Evolutionary conservation across 64 coral and sea anemone species (phyloP).

Genomic region (Trachythela sp.): DNA sequence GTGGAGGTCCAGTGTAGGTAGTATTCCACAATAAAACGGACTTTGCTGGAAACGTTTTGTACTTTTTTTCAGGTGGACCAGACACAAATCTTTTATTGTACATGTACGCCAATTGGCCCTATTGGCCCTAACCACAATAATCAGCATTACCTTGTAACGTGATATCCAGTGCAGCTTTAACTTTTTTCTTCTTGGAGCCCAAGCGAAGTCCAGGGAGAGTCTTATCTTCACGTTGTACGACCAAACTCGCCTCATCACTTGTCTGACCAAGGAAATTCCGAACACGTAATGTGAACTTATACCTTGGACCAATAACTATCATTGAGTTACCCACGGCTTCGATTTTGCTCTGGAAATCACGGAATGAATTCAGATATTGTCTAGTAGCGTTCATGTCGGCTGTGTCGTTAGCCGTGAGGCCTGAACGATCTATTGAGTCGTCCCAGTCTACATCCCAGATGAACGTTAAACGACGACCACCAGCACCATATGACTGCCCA

Average conservation of each 20-base stretch:
- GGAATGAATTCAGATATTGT: not conserved
- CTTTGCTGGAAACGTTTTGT: no score
- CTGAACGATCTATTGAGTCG: not conserved
- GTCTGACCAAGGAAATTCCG: constrained; percentile 48
- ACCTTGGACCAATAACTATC: constrained; percentile 28
- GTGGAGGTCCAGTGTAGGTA: no score
- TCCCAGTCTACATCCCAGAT: constrained; percentile 45
- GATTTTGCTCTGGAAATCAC: not conserved
- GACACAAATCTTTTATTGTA: no score
- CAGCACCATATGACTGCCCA: constrained; percentile 10
- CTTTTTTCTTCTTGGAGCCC: constrained; percentile 17
- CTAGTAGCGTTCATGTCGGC: constrained; percentile 19
- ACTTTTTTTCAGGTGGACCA: no score
- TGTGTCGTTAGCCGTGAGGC: not conserved
- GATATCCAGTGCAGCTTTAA: constrained; percentile 29
- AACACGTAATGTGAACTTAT: constrained; percentile 51
- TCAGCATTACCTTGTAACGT: constrained; percentile 39
- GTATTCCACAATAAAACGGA: no score
- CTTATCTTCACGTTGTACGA: constrained; percentile 47
- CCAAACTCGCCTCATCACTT: constrained; percentile 25
- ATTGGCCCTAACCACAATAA: no score
- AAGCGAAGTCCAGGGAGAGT: constrained; percentile 25
- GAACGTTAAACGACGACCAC: constrained; percentile 36
- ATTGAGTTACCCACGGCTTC: not conserved
- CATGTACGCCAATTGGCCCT: no score